phyloP scores from a whole-genome alignment of 37 sponge, comb jelly and placozoan genomes.

The Cladorhizidae sp. region DNA sequence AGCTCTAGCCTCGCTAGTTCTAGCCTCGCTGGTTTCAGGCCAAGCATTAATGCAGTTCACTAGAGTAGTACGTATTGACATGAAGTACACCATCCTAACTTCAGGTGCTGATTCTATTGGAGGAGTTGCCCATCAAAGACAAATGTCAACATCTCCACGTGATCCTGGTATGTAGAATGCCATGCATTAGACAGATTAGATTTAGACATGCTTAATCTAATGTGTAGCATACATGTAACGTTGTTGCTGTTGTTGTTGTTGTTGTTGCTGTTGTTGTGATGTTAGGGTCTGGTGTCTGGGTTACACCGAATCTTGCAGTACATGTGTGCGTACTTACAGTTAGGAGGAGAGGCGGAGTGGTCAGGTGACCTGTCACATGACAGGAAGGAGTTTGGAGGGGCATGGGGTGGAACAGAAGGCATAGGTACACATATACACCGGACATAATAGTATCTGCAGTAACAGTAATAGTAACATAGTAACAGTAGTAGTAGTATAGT shows the following conservation, averaged over 20 bases:
- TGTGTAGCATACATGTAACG: not conserved
- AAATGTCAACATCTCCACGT: not conserved
- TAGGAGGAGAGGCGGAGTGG: constrained; percentile 22
- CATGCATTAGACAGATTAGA: not conserved
- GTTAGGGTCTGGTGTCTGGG: constrained; percentile 25
- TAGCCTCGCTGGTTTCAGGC: too few species aligned
- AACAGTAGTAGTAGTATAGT: too few species aligned
- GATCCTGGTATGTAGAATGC: constrained; percentile 3
- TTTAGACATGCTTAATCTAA: not conserved
- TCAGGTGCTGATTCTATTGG: constrained; percentile 33
- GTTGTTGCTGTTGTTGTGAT: too few species aligned
- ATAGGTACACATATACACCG: constrained; percentile 51
- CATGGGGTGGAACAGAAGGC: constrained; percentile 68
- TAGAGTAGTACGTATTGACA: too few species aligned
- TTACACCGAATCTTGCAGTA: constrained; percentile 30
- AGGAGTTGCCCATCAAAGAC: constrained; percentile 18
- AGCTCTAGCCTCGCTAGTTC: too few species aligned
- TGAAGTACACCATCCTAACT: too few species aligned
- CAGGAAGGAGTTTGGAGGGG: constrained; percentile 9
- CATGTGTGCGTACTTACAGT: constrained; percentile 43
- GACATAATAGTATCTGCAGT: too few species aligned
- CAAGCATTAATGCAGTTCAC: too few species aligned
- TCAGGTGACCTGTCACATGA: not conserved
- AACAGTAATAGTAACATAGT: not conserved
- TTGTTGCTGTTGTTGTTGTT: not conserved